These are phyloP conservation scores for Automeris io DNA, from an alignment of 2,888 invertebrate species.

Conservation along the genomic window DNA sequence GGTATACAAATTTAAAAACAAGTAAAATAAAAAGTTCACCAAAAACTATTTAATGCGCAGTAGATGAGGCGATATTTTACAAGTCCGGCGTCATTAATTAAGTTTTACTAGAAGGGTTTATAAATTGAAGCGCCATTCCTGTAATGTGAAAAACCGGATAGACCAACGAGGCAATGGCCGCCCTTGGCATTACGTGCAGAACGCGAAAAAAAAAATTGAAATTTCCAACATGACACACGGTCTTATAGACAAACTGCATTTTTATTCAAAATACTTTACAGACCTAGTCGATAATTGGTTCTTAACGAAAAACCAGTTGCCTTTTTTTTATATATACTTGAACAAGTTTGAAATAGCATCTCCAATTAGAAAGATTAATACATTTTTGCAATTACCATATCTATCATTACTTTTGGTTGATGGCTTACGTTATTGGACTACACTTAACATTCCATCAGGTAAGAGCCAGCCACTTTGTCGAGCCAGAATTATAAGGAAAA, in stretches of 20 bases:
- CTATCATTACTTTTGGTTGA: no score
- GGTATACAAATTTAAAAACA: no score
- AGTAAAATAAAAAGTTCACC: no score
- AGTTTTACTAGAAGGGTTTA: conserved; percentile 3
- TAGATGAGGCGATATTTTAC: conserved; percentile 5
- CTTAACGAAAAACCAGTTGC: background rate
- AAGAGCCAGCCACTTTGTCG: no score
- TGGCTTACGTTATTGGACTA: no score
- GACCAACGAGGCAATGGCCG: conserved; percentile 12
- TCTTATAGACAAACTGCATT: background rate
- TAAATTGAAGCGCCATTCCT: conserved; percentile 9
- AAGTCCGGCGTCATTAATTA: background rate
- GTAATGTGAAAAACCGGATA: conserved; percentile 10
- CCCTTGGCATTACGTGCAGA: conserved; percentile 14
- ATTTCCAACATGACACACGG: background rate
- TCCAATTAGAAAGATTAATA: no score
- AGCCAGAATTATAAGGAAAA: no score
- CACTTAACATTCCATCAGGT: no score
- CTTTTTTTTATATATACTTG: background rate
- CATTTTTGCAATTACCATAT: no score
- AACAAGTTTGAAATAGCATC: no score
- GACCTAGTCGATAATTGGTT: background rate
- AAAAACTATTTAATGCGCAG: no score
- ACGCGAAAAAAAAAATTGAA: conserved; percentile 8
- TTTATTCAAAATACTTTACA: background rate